Conservation (phyloP, 2,888 invertebrate genomes). For the Julus scandinavius region DNA sequence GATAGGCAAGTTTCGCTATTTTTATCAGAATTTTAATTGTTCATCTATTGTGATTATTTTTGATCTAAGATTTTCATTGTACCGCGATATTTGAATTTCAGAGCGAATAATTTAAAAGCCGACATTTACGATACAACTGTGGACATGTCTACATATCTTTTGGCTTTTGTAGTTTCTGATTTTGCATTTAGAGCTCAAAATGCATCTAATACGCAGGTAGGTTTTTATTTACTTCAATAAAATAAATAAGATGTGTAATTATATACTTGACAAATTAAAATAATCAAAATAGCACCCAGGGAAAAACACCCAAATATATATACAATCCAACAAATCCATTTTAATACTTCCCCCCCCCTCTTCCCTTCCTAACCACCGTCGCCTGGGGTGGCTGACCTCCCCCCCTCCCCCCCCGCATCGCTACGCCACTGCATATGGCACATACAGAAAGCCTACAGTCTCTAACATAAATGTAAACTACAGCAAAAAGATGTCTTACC, state of each 20-base stretch:
- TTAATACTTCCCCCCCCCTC: too few relatives aligned
- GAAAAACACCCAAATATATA: too few relatives aligned
- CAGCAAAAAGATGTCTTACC: too few relatives aligned
- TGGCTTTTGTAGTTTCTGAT: slow-evolving; percentile 59
- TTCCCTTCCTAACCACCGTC: too few relatives aligned
- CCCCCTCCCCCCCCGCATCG: too few relatives aligned
- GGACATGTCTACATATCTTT: slow-evolving; percentile 64
- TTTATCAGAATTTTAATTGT: not conserved
- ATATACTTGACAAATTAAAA: too few relatives aligned
- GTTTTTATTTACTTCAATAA: not conserved
- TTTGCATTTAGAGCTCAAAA: slow-evolving; percentile 51
- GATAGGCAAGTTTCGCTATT: slow-evolving; percentile 43
- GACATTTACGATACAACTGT: slow-evolving; percentile 62
- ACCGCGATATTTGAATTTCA: slow-evolving; percentile 11
- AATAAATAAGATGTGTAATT: not conserved
- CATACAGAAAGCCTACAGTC: too few relatives aligned
- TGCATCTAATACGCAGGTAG: slow-evolving; percentile 48
- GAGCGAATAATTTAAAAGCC: slow-evolving; percentile 59
- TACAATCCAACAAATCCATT: too few relatives aligned
- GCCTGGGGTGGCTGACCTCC: too few relatives aligned
- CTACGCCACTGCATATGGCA: too few relatives aligned
- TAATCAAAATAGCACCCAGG: too few relatives aligned
- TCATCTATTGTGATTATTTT: not conserved
- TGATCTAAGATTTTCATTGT: not conserved
- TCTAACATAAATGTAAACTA: too few relatives aligned